Evolutionary conservation across 2,113 vertebrate species (phyloP).

Genomic region (western clawed frog (Xenopus tropicalis)): UCB_Xtro_10.0 CM004447.2:132954001-132954500

Average conservation of each 20-base stretch:
- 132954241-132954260: slow-evolving; percentile 9
- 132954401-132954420: slow-evolving; percentile 14
- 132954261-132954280: slow-evolving; percentile 3
- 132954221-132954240: slow-evolving; percentile 26
- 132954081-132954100: slow-evolving; percentile 72
- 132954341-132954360: slow-evolving; percentile 1
- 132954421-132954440: slow-evolving; percentile 21
- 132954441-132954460: slow-evolving; percentile 14
- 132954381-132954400: slow-evolving; percentile 19
- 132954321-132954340: slow-evolving; percentile 14
- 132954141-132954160: slow-evolving; percentile 21
- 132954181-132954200: slow-evolving; percentile 1
- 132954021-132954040: slow-evolving; percentile 67
- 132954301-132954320: slow-evolving; percentile 35
- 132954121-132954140: slow-evolving; percentile 15
- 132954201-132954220: slow-evolving; percentile 25
- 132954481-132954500: neutral
- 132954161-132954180: slow-evolving; percentile 30
- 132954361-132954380: slow-evolving; percentile 10
- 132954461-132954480: neutral
- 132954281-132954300: slow-evolving; percentile 14
- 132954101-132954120: slow-evolving; percentile 59
- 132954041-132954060: slow-evolving; percentile 76
- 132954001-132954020: slow-evolving; percentile 69
- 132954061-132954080: slow-evolving; percentile 67